Conservation (phyloP, 1,140 invertebrate genomes). For the Meloidogyne hapla region DNA sequence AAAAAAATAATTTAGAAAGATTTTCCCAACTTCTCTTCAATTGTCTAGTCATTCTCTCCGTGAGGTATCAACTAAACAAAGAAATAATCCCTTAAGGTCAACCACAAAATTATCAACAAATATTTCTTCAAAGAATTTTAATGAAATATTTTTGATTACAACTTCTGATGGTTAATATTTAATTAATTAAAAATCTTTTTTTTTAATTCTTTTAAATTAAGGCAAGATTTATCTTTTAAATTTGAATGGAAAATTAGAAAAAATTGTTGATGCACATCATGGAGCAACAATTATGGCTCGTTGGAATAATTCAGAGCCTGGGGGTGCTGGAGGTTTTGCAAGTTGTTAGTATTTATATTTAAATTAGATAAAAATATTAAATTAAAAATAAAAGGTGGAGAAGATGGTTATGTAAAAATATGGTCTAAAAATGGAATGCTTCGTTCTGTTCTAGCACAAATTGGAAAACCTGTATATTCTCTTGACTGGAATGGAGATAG, state of each 20-base stretch:
- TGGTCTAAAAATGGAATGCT: constrained; percentile 95
- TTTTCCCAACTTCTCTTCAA: constrained; percentile 37
- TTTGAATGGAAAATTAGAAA: constrained; percentile 84
- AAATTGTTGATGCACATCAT: constrained; percentile 85
- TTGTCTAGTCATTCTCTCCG: neutral
- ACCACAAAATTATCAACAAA: neutral
- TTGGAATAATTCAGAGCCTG: constrained; percentile 74
- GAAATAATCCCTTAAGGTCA: constrained; percentile 3
- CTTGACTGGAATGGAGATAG: constrained; percentile 84
- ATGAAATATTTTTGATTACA: constrained; percentile 35
- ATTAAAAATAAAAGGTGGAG: constrained; percentile 74
- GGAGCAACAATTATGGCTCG: constrained; percentile 75
- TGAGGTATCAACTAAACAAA: neutral
- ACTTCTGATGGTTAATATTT: constrained; percentile 32
- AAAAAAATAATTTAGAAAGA: constrained; percentile 16
- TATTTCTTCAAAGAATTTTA: neutral
- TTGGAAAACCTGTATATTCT: constrained; percentile 75
- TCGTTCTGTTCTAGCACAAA: constrained; percentile 81
- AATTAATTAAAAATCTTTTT: too few relatives aligned
- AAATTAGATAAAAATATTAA: constrained; percentile 8
- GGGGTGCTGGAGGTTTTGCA: constrained; percentile 87
- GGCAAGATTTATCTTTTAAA: constrained; percentile 85
- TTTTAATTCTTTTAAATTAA: constrained; percentile 57
- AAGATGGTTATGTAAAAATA: constrained; percentile 92
- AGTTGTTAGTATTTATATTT: constrained; percentile 66